A percentile compares a stretch with the other conserved stretches of the same genome.
These are phyloP conservation scores for Brachyalestes nurse DNA, from an alignment of 2,797 vertebrate genomes.

Conservation along the genomic window DNA sequence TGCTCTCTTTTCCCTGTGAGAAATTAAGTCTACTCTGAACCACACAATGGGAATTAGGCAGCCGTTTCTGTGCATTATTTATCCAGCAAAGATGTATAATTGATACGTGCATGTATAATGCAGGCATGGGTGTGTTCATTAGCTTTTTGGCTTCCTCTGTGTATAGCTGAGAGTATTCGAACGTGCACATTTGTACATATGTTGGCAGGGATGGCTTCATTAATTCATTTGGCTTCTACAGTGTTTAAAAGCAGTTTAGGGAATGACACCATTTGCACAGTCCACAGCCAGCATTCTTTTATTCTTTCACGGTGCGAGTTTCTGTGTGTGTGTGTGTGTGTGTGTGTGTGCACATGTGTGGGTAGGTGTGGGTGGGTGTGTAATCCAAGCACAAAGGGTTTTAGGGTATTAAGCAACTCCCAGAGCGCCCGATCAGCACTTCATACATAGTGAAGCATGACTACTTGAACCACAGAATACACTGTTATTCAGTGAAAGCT, in stretches of 20 bases:
- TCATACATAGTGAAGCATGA: background rate
- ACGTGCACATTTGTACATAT: background rate
- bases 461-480: background rate
- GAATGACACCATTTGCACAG: background rate
- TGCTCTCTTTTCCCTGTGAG: background rate
- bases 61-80: background rate
- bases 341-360: conserved; percentile 7
- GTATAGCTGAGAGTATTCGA: background rate
- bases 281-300: background rate
- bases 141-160: background rate
- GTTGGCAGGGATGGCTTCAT: background rate
- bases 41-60: background rate
- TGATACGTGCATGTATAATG: background rate
- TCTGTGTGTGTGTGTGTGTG: background rate
- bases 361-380: conserved; percentile 24
- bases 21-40: background rate
- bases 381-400: conserved; percentile 15
- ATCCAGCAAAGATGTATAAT: background rate
- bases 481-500: background rate
- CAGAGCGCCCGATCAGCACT: background rate
- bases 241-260: conserved; percentile 9
- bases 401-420: conserved; percentile 6
- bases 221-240: background rate
- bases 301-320: background rate
- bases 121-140: background rate